A percentile compares a stretch with the other conserved stretches of the same genome.
These are phyloP conservation scores for Azorinus chamasolen DNA, from an alignment of 2,888 invertebrate species.

Conservation along the genomic window DNA sequence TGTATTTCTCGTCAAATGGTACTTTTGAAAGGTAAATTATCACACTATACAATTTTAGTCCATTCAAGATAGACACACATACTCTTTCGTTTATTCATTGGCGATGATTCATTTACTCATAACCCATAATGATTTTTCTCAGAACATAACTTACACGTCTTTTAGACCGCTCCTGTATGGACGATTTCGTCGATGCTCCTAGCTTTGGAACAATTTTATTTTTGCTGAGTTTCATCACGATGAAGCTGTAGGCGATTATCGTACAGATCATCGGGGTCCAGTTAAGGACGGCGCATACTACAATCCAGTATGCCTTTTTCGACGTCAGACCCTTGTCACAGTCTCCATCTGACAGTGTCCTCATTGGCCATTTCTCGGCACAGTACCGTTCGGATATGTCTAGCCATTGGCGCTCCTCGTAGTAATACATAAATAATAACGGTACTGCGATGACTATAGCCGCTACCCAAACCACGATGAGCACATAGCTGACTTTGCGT, in stretches of 20 bases:
- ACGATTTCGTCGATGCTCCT: slow-evolving; percentile 68
- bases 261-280: slow-evolving; percentile 82
- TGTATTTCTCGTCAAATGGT: no score
- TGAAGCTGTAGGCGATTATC: slow-evolving; percentile 76
- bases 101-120: no score
- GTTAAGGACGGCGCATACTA: slow-evolving; percentile 80
- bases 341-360: slow-evolving; percentile 52
- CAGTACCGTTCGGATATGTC: slow-evolving; percentile 80
- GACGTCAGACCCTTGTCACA: slow-evolving; percentile 76
- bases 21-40: no score
- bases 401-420: slow-evolving; percentile 74
- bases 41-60: no score
- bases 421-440: slow-evolving; percentile 73
- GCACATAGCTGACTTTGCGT: slow-evolving; percentile 73
- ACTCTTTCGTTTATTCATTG: no score
- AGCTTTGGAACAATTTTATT: slow-evolving; percentile 74
- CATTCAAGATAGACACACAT: no score
- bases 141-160: slow-evolving; percentile 69
- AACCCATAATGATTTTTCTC: no score
- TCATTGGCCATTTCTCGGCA: slow-evolving; percentile 77
- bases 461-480: slow-evolving; percentile 71
- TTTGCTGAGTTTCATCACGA: slow-evolving; percentile 73
- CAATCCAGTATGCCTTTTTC: slow-evolving; percentile 78
- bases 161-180: slow-evolving; percentile 76
- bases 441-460: slow-evolving; percentile 75